Evolutionary conservation across 2,113 vertebrate species (phyloP), one percentile per base, ranked within the genome.

Genomic region (Rostratula benghalensis): DNA sequence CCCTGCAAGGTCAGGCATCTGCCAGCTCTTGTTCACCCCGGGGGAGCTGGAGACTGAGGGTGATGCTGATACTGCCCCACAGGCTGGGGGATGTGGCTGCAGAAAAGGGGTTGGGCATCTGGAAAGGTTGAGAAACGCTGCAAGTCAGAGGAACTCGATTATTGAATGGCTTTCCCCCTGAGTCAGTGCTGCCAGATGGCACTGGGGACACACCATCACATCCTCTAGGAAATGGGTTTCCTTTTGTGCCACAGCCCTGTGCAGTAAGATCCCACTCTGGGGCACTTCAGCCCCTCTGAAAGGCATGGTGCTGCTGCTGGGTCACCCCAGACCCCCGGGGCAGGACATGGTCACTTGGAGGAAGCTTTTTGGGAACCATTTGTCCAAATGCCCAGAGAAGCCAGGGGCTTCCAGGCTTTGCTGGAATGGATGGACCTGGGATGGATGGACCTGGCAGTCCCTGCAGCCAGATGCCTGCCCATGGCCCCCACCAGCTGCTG

Each of bases 241-340:
- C 28, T 31, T 24, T 21, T 45, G 31, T 48, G 45, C 45, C 8
- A 4, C 61, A 30, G 37, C 61, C 37, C 37, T 64, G 54, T 7
- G 9, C 1, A 1, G 56, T 1, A 2, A n/a, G 71, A 54, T 56
- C 57, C 22, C 1, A 0, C 53, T 51, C 63, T 18, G 46, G 28
- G n/a, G 39, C 54, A 25, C 20, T 28, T 54, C 1, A 0, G 48
- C 56, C 13, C 7, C 51, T 74, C 48, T 3, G 0, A 41, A 46
- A 25, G 41, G 13, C 10, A 11, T 1, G 1, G 6, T 27, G 30
- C 20, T 1, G 0, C 39, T n/a, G 30, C n/a, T 5, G 12, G 10
- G 22, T 14, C 39, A 15, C 24, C 43, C 35, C 22, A 4, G 45
- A 11, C 18, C 27, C 43, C 28, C 2, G 2, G n/a, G 45, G 69